Evolutionary conservation across 2,888 invertebrate species (phyloP).

Genomic region (Trissonchulus sp.): DNA sequence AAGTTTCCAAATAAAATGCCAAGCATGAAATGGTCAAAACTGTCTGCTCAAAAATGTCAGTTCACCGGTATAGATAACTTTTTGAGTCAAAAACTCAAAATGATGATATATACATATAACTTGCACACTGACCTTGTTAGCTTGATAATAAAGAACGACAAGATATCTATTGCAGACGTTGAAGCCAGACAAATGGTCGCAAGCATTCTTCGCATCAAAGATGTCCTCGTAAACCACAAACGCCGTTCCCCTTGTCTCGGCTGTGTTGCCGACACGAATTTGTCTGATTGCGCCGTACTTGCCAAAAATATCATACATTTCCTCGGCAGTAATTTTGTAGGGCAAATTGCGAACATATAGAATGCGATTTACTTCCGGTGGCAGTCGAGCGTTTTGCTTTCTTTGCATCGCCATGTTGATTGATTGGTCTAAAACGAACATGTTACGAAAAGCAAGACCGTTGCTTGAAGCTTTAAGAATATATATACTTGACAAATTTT

Average conservation of each 20-base stretch:
- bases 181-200: slow-evolving; percentile 96
- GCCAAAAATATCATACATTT: slow-evolving; percentile 99
- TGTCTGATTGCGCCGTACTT: slow-evolving; percentile 99
- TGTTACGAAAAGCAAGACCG: too few species aligned
- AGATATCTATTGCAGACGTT: slow-evolving; percentile 97
- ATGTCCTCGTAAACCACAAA: slow-evolving; percentile 99
- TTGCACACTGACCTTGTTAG: slow-evolving; percentile 57
- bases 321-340: slow-evolving; percentile 97
- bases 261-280: slow-evolving; percentile 93
- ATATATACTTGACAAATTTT: too few species aligned
- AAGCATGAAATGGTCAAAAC: too few species aligned
- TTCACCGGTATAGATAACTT: too few species aligned
- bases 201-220: slow-evolving; percentile 99
- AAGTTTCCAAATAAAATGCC: too few species aligned
- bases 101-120: too few species aligned
- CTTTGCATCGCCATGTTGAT: slow-evolving; percentile 50
- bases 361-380: slow-evolving; percentile 96
- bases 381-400: slow-evolving; percentile 65
- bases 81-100: too few species aligned
- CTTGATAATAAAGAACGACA: slow-evolving; percentile 94
- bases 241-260: slow-evolving; percentile 95
- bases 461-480: too few species aligned
- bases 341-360: slow-evolving; percentile 93
- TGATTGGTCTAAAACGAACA: too few species aligned
- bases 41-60: too few species aligned